These are phyloP conservation scores for Phania funesta DNA, from an alignment of 2,888 invertebrate species.

Conservation along the genomic window DNA sequence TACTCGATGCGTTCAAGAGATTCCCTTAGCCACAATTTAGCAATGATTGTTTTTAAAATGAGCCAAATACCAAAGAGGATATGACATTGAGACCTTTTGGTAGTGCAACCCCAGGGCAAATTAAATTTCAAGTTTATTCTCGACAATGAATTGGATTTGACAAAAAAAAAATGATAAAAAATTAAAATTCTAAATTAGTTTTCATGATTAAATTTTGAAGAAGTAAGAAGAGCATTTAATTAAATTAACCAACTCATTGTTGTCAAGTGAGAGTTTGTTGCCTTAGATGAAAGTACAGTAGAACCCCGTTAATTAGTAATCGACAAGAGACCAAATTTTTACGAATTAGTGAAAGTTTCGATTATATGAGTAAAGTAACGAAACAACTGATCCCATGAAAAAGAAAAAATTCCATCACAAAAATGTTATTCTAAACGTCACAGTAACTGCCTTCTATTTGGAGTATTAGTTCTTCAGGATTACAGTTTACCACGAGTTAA, in stretches of 20 bases:
- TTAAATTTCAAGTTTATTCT: conserved; percentile 49
- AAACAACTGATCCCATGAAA: no score
- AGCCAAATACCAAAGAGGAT: conserved; percentile 21
- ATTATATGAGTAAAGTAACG: no score
- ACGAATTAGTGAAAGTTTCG: no score
- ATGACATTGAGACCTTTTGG: conserved; percentile 60
- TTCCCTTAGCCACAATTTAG: conserved; percentile 35
- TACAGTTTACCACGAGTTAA: no score
- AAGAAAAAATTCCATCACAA: no score
- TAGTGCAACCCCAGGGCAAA: conserved; percentile 33
- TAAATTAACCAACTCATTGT: neutral
- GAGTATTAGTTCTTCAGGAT: no score
- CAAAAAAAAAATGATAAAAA: conserved; percentile 10
- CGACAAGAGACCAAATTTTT: no score
- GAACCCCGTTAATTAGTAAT: neutral
- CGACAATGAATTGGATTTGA: conserved; percentile 15
- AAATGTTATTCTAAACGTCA: no score
- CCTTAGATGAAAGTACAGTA: neutral
- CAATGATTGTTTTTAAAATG: conserved; percentile 23
- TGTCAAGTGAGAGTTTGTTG: neutral
- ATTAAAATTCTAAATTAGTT: no score
- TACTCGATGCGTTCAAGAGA: conserved; percentile 9
- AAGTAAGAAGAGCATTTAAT: neutral
- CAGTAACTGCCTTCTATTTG: no score
- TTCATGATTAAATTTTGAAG: neutral